A percentile compares a stretch with the other conserved stretches of the same genome.
Evolutionary conservation across 1,140 invertebrate species (phyloP).

Genomic region (Caerostris extrusa): DNA sequence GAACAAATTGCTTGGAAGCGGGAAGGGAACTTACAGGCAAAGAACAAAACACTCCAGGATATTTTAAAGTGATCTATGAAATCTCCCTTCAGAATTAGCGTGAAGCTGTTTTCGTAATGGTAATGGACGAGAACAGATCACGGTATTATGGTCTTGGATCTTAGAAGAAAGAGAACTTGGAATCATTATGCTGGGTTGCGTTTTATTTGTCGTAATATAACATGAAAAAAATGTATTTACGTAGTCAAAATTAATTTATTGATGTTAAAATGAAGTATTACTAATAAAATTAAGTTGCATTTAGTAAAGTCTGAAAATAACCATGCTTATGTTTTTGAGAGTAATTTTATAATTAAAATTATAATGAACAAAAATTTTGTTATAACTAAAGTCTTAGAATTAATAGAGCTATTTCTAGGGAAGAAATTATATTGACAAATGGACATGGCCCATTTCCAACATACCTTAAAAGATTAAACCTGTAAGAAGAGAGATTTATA

Average conservation of each 20-base stretch:
- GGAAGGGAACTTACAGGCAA: too few species aligned
- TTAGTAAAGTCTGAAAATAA: too few species aligned
- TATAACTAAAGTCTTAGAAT: not conserved
- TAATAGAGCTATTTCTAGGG: not conserved
- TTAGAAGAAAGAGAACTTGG: too few species aligned
- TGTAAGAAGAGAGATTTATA: not conserved
- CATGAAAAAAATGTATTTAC: too few species aligned
- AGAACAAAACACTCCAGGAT: slow-evolving; percentile 53
- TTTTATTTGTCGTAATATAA: too few species aligned
- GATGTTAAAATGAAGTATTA: too few species aligned
- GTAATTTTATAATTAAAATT: too few species aligned
- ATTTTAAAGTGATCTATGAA: slow-evolving; percentile 72
- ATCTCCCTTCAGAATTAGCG: not conserved
- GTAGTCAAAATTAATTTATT: too few species aligned
- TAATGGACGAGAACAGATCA: not conserved
- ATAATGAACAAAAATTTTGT: slow-evolving; percentile 52
- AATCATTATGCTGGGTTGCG: too few species aligned
- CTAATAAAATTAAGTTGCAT: too few species aligned
- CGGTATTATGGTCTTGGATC: not conserved
- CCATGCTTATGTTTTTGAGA: too few species aligned
- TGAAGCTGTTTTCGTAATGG: not conserved
- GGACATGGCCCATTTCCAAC: not conserved
- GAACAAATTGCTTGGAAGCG: slow-evolving; percentile 40
- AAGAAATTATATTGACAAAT: too few species aligned
- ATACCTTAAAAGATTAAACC: not conserved